Conservation (phyloP, 2,888 invertebrate genomes). For the Mesodorylaimus sp. region DNA sequence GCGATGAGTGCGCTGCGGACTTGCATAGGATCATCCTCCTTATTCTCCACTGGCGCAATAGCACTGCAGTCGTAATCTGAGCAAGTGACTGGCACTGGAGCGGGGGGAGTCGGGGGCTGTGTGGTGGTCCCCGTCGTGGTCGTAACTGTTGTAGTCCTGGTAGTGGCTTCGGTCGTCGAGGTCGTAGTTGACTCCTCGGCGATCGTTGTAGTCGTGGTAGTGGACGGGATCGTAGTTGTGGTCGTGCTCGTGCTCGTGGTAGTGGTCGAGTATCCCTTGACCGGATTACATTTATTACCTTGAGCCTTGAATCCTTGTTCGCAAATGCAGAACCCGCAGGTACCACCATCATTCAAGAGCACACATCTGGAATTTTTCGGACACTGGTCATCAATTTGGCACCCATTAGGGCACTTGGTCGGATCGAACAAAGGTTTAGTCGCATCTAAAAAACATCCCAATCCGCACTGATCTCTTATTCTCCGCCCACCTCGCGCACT, state of each 20-base stretch:
- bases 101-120: neutral
- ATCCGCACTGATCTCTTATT: no score
- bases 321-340: constrained; percentile 1
- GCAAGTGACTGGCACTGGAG: neutral
- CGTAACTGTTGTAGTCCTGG: neutral
- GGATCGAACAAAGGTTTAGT: constrained; percentile 1
- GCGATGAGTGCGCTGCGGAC: no score
- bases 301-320: neutral
- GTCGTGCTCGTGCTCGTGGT: neutral
- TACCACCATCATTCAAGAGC: neutral
- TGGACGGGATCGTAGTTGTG: neutral
- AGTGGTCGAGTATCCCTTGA: no score
- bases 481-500: no score
- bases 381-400: neutral
- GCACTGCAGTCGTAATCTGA: no score
- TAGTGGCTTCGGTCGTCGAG: neutral
- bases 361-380: neutral
- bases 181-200: neutral
- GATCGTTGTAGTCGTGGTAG: neutral
- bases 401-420: neutral
- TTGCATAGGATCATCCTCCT: no score
- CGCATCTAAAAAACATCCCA: no score
- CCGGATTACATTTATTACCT: neutral
- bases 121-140: neutral
- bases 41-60: no score